Base-by-base conservation (phyloP, 2,113 vertebrate species). In the Cyphomyrus discorhynchus region DNA sequence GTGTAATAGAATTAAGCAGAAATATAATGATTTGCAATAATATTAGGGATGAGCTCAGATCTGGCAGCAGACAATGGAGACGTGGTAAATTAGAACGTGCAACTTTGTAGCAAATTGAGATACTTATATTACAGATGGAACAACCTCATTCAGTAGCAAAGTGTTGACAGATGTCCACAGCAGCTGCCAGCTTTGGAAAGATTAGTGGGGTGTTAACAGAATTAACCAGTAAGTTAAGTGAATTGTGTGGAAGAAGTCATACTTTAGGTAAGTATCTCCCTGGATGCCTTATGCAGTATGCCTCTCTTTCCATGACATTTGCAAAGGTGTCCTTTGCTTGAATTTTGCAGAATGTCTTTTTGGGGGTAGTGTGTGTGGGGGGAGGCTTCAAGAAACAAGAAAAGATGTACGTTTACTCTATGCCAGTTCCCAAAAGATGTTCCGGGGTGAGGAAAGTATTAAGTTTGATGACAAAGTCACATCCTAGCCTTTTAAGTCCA, bases 141-240 rank as follows among this genome's bases (percentile, higher is more conserved):
- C 49, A 49, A 31, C 45, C 46, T 74, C 47, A 35, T 80, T 80
- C 88, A 88, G 46, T 19, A 74, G 39, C 42, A 46, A 21, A 89
- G 47, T 53, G 88, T 10, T 50, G 66, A 89, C 88, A 89, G 88
- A 53, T 89, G 88, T 89, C 49, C 88, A 53, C 62, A 31, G 45
- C 88, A 89, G 88, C 66, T 53, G 88, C 49, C 66, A 39, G 27
- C 8, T 42, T 21, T 52, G 46, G 49, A 52, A 89, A 35, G 70
- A 53, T 82, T 80, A 88, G 39, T 31, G 62, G 24, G 58, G 42
- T 11, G 39, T 74, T 47, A 62, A n/a, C 62, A 74, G 87, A 45
- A 88, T 88, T 88, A 88, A 87, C 85, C 42, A 46, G 62, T 47
- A 70, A 70, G 39, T 27, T 87, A 27, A 53, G 83, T 53, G 50